phyloP scores from a whole-genome alignment of 2,888 invertebrate genomes.

The Biston betularia region DNA sequence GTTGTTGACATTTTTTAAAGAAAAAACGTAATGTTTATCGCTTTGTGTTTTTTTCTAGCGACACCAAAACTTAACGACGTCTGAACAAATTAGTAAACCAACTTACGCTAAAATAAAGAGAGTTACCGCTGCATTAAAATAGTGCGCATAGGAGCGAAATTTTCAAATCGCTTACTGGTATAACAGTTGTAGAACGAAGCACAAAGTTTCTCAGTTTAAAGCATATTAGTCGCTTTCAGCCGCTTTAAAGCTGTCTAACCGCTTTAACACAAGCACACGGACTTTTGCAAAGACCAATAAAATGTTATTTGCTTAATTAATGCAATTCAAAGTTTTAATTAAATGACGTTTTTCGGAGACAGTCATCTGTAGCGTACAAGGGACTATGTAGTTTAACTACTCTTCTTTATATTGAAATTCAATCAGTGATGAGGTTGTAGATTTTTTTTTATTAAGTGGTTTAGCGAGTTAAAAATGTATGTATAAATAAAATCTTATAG shows the following conservation, averaged over 20 bases:
- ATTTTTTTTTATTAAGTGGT: neutral
- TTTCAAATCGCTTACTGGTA: conserved; percentile 3
- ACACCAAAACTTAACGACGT: too few relatives aligned
- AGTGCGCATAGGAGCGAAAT: too few relatives aligned
- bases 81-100: too few relatives aligned
- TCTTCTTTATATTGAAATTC: neutral
- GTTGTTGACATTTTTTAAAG: too few relatives aligned
- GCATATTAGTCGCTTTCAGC: conserved; percentile 18
- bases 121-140: too few relatives aligned
- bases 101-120: too few relatives aligned
- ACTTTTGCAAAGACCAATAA: conserved; percentile 45
- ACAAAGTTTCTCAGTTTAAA: conserved; percentile 8
- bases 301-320: conserved; percentile 54
- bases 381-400: conserved; percentile 1
- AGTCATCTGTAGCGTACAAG: conserved; percentile 35
- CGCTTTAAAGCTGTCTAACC: conserved; percentile 15
- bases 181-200: neutral
- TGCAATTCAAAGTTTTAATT: conserved; percentile 55
- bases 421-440: neutral
- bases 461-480: neutral
- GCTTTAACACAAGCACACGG: conserved; percentile 40
- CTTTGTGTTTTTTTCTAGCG: too few relatives aligned
- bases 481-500: neutral
- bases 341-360: conserved; percentile 55
- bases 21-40: too few relatives aligned